phyloP scores from a whole-genome alignment of 2,113 vertebrate species.

The Pterocles gutturalis region DNA sequence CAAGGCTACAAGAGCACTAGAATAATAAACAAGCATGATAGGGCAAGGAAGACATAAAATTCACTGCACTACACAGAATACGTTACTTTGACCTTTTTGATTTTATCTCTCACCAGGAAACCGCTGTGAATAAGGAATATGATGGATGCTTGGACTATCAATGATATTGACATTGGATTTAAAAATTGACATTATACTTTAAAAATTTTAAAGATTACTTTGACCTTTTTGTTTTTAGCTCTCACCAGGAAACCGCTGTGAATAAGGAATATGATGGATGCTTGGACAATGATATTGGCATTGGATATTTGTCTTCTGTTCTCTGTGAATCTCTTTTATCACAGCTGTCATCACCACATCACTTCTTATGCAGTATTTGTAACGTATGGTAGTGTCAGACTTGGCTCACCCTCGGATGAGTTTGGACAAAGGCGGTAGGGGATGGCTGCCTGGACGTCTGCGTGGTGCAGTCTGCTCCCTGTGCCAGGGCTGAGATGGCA shows the following conservation, averaged over 20 bases:
- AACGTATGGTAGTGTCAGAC: neutral
- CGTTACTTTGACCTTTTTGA: neutral
- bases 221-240: neutral
- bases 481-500: neutral
- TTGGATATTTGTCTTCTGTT: neutral
- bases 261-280: neutral
- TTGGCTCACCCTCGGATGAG: neutral
- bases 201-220: neutral
- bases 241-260: neutral
- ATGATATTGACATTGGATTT: rapidly evolving
- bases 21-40: neutral
- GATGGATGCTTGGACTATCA: neutral
- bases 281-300: rapidly evolving
- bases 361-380: neutral
- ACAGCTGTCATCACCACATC: neutral
- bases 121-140: neutral
- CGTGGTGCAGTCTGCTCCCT: neutral
- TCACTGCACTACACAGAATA: neutral
- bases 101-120: neutral
- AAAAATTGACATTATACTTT: neutral
- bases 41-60: constrained; percentile 21
- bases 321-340: neutral
- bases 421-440: neutral
- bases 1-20: neutral
- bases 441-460: neutral